These are phyloP conservation scores for Alectoris magna DNA, from an alignment of 2,797 vertebrate species.

Conservation along the genomic window DNA sequence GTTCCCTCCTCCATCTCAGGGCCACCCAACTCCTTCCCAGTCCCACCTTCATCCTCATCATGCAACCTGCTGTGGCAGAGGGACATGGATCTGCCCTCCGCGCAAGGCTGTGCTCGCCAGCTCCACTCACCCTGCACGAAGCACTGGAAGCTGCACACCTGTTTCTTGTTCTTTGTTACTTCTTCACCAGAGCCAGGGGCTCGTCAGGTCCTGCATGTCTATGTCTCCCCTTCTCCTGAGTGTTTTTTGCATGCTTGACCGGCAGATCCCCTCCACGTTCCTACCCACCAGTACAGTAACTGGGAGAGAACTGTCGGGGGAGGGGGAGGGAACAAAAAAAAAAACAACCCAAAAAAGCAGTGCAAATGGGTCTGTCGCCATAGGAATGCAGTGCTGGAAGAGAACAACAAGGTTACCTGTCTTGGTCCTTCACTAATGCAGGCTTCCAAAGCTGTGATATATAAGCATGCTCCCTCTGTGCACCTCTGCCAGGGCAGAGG, in stretches of 20 bases:
- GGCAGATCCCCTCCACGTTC: rapidly evolving
- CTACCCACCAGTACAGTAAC: neutral
- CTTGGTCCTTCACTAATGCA: too few relatives aligned
- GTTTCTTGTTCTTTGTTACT: too few relatives aligned
- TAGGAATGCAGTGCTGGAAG: rapidly evolving
- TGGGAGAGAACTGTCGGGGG: neutral
- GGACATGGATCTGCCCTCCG: neutral
- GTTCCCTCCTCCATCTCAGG: neutral
- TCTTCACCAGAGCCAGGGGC: neutral
- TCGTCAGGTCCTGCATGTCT: rapidly evolving
- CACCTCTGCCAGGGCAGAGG: neutral
- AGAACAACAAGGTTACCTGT: rapidly evolving
- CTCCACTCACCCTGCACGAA: neutral
- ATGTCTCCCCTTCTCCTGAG: neutral
- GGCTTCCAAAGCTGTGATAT: neutral
- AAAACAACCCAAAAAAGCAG: too few relatives aligned
- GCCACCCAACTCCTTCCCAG: neutral
- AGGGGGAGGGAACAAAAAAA: too few relatives aligned
- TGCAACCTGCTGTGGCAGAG: too few relatives aligned
- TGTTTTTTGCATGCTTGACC: neutral
- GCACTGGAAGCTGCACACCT: neutral
- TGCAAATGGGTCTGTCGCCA: rapidly evolving
- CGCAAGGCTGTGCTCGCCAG: neutral
- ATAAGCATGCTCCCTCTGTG: rapidly evolving
- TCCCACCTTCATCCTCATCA: too few relatives aligned